Conservation (phyloP, 92 coral and sea anemone genomes). For the Epizoanthus ramosus region DNA sequence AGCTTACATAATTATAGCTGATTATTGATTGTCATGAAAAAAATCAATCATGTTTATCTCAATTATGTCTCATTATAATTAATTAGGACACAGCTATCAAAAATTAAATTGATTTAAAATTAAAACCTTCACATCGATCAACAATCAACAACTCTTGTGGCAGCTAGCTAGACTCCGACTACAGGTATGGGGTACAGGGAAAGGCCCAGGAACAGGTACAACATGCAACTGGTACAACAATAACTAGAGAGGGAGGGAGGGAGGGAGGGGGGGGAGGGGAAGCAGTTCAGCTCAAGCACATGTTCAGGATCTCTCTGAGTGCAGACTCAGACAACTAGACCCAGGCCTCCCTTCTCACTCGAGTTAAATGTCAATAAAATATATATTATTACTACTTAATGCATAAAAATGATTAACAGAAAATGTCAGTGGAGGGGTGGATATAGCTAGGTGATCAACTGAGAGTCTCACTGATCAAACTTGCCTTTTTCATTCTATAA, state of each 20-base stretch:
- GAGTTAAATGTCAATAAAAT: no score
- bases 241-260: no score
- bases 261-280: no score
- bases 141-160: constrained; percentile 20
- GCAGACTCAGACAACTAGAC: no score
- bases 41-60: no score
- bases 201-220: no score
- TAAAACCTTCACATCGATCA: background rate
- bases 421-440: constrained; percentile 1
- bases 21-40: no score
- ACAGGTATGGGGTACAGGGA: background rate
- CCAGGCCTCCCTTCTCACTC: no score
- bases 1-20: no score
- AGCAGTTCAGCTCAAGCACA: no score
- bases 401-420: background rate
- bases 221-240: no score
- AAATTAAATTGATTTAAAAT: background rate
- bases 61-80: background rate
- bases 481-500: constrained; percentile 1
- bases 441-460: background rate
- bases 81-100: background rate
- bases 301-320: no score
- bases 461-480: background rate
- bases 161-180: constrained; percentile 22
- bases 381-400: background rate